Percentiles rank a stretch among this genome's conserved stretches.
These are phyloP conservation scores for Amphiprion ocellaris DNA, from an alignment of 2,113 vertebrate species.

Conservation along the genomic window DNA sequence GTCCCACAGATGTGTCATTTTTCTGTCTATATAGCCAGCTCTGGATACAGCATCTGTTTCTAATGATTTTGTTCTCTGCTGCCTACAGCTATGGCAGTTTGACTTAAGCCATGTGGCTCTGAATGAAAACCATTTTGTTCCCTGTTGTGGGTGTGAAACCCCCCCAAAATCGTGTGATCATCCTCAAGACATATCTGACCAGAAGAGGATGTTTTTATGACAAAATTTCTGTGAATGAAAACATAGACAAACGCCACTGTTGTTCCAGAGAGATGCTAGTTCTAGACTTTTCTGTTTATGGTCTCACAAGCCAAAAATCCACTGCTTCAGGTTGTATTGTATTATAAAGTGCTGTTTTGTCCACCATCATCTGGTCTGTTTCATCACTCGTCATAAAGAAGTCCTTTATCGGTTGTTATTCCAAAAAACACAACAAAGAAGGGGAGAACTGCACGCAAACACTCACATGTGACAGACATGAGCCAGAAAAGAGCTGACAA, in stretches of 20 bases:
- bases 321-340: background rate
- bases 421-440: constrained; percentile 9
- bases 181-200: background rate
- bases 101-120: constrained; percentile 41
- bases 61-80: constrained; percentile 57
- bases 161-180: background rate
- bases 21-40: constrained; percentile 34
- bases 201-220: background rate
- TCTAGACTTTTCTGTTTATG: background rate
- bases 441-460: constrained; percentile 35
- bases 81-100: constrained; percentile 44
- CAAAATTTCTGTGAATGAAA: background rate
- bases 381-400: background rate
- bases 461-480: constrained; percentile 90
- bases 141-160: constrained; percentile 23
- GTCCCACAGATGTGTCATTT: constrained; percentile 62
- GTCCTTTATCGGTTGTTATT: background rate
- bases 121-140: constrained; percentile 43
- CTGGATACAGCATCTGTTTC: constrained; percentile 54
- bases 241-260: background rate
- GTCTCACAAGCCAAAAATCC: background rate
- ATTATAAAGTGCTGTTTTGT: background rate
- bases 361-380: background rate
- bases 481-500: constrained; percentile 89
- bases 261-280: background rate